These are phyloP conservation scores for Pinctada fucata DNA, from an alignment of 2,888 invertebrate species.

Conservation along the genomic window DNA sequence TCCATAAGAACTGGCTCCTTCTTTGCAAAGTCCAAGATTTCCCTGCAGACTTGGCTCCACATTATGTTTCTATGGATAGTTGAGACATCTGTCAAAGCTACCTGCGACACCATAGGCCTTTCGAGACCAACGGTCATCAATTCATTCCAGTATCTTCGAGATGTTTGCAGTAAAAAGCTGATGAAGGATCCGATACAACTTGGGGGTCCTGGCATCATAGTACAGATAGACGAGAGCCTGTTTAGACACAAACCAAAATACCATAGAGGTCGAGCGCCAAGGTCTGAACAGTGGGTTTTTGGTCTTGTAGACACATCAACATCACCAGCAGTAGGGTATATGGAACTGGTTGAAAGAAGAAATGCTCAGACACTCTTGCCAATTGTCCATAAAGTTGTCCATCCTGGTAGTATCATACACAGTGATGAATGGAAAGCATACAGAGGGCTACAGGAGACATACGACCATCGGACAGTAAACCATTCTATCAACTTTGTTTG, in stretches of 20 bases:
- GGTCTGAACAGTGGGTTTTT: conserved; percentile 19
- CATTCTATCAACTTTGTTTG: conserved; percentile 18
- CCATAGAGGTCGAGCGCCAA: not conserved
- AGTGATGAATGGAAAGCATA: conserved; percentile 22
- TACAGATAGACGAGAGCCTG: conserved; percentile 22
- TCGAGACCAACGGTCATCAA: not conserved
- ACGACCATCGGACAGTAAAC: conserved; percentile 18
- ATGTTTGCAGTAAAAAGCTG: conserved; percentile 11
- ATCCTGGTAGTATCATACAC: not conserved
- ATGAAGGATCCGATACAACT: not conserved
- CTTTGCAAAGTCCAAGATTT: not conserved
- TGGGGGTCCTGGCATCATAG: conserved; percentile 11
- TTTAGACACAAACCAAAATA: conserved; percentile 17
- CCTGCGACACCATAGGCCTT: not conserved
- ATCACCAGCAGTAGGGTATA: conserved; percentile 10
- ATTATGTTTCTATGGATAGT: conserved; percentile 7
- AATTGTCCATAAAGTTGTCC: conserved; percentile 2
- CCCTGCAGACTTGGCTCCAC: not conserved
- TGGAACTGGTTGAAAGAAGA: conserved; percentile 10
- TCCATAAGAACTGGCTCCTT: conserved; percentile 14
- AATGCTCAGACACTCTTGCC: conserved; percentile 13
- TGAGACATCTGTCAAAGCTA: conserved; percentile 2
- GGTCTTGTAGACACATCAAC: conserved; percentile 17
- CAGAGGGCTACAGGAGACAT: not conserved
- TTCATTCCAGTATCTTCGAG: conserved; percentile 12